These are phyloP conservation scores for Bruchidius siliquastri DNA, from an alignment of 2,888 invertebrate species.

Conservation along the genomic window DNA sequence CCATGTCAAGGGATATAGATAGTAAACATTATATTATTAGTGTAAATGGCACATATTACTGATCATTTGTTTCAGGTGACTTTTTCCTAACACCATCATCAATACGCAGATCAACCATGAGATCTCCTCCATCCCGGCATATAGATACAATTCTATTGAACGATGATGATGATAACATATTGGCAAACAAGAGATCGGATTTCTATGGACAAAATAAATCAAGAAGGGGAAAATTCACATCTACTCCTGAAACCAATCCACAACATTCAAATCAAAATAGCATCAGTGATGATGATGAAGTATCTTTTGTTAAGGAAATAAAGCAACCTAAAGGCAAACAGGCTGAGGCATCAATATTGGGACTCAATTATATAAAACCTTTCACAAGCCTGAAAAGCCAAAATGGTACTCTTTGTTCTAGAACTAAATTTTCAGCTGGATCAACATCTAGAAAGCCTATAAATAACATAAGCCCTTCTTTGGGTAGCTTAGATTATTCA, in stretches of 20 bases:
- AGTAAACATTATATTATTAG: slow-evolving; percentile 13
- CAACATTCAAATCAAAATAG: slow-evolving; percentile 9
- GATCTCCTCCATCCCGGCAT: neutral
- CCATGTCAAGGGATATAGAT: slow-evolving; percentile 17
- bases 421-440: neutral
- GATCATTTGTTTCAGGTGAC: slow-evolving; percentile 2
- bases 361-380: slow-evolving; percentile 21
- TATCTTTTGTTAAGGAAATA: slow-evolving; percentile 32
- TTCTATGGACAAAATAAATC: slow-evolving; percentile 1
- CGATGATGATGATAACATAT: slow-evolving; percentile 29
- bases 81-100: neutral
- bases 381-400: slow-evolving; percentile 1
- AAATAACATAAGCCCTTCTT: neutral
- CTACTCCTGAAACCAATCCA: slow-evolving; percentile 14
- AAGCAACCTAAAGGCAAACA: slow-evolving; percentile 29
- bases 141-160: slow-evolving; percentile 25
- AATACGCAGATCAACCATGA: neutral
- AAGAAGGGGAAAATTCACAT: slow-evolving; percentile 15
- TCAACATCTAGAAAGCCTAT: neutral
- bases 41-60: slow-evolving; percentile 18
- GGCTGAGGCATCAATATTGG: slow-evolving; percentile 25
- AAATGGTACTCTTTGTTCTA: neutral
- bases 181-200: neutral
- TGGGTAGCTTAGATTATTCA: slow-evolving; percentile 47
- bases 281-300: slow-evolving; percentile 31